Evolutionary conservation across 2,888 invertebrate species (phyloP), one percentile per base, ranked within the genome.

Genomic region (Hirtodrosophila cameraria): DNA sequence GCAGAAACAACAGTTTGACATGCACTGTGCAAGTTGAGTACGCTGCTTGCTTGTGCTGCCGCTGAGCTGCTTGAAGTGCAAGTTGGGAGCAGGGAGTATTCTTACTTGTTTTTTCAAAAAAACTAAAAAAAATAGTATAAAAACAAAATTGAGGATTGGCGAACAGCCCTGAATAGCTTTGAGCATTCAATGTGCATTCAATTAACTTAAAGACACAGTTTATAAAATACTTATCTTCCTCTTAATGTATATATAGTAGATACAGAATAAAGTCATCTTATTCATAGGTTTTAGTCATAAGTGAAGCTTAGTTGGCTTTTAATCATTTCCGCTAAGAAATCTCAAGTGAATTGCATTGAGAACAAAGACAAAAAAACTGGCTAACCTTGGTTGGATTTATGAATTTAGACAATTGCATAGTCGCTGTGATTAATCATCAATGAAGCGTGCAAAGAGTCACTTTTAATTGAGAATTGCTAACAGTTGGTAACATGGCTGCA

Each of bases 371-470:
- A 20, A 35, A 38, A 35, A 79, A 75, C 75, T 59, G 42, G 86
- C 77, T 81, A 42, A 52, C 80, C 86, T 80, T 86, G 84, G 28
- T n/a, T n/a, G n/a, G n/a, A n/a, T n/a, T n/a, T n/a, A n/a, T 35
- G 45, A 8, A 12, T 8, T 72, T 43, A 73, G 59, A 39, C 53
- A 59, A 35, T 59, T 69, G 84, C 83, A 80, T 12, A 16, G 36
- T 27, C 20, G 25, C 18, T 49, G 71, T 39, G 41, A 61, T 69
- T 70, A 74, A 86, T 86, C 75, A 86, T 86, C 84, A 84, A 77
- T 80, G 86, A 73, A 84, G 70, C 80, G 75, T 86, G 78, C 81
- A 86, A n/a, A 76, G 84, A 80, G 63, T 53, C 74, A 38, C 36
- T 41, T 55, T 58, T 49, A 53, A 31, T 12, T 46, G n/a, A 18